Evolutionary conservation across 2,113 vertebrate genomes (phyloP).

Genomic region (Zapornia atra): DNA sequence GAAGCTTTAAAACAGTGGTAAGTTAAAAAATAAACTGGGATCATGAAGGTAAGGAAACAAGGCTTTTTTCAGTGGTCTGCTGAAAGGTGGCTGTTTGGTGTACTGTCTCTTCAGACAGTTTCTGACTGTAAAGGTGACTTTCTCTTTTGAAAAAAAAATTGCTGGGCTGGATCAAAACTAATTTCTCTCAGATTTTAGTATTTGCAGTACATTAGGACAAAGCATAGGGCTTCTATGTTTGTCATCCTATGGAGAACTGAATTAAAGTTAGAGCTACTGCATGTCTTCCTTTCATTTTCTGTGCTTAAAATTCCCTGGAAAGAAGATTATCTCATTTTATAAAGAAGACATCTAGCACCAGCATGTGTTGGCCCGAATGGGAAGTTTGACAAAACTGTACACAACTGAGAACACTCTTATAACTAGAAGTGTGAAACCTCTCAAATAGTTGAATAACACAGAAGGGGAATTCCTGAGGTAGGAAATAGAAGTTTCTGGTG

Average conservation of each 20-base stretch:
- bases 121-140: background rate
- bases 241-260: background rate
- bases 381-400: background rate
- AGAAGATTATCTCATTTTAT: background rate
- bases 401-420: background rate
- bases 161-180: background rate
- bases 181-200: background rate
- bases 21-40: background rate
- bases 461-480: background rate
- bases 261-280: background rate
- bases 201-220: background rate
- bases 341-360: background rate
- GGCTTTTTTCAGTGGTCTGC: background rate
- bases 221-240: background rate
- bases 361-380: background rate
- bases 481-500: background rate
- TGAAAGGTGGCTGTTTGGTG: background rate
- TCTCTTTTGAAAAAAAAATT: background rate
- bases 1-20: background rate
- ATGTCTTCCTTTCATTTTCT: background rate
- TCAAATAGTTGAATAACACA: background rate
- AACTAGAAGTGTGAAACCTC: background rate
- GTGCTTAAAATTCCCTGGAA: background rate
- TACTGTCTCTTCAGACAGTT: background rate
- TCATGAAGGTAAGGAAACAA: background rate